Conservation (phyloP, 2,113 vertebrate genomes). For the Nestor notabilis region DNA sequence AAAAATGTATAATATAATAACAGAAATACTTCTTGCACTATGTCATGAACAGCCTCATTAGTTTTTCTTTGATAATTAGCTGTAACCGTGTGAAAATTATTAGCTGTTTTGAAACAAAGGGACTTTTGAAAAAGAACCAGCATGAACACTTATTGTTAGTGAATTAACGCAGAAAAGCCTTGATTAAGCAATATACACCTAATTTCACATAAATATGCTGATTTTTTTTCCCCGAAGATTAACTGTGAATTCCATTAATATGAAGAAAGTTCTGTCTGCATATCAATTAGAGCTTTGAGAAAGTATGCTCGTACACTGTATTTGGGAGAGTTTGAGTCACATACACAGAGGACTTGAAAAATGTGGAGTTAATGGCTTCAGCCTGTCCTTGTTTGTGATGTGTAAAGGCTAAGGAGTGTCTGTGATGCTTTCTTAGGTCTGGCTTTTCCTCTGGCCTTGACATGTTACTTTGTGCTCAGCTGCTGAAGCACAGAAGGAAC, state of each 20-base stretch:
- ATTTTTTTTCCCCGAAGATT: conserved; percentile 66
- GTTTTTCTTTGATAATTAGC: conserved; percentile 67
- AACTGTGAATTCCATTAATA: conserved; percentile 60
- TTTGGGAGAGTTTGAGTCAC: background rate
- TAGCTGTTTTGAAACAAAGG: conserved; percentile 63
- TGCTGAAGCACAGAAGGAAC: background rate
- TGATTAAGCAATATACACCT: conserved; percentile 73
- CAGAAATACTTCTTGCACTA: background rate
- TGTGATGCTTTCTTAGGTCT: background rate
- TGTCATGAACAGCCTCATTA: conserved; percentile 46
- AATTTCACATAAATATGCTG: conserved; percentile 75
- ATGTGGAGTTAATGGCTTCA: background rate
- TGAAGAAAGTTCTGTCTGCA: conserved; percentile 40
- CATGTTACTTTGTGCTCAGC: background rate
- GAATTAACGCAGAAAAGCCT: conserved; percentile 69
- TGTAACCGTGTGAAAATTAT: conserved; percentile 66
- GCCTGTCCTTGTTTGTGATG: background rate
- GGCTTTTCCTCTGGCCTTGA: background rate
- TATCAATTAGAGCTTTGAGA: conserved; percentile 54
- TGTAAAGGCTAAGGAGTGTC: background rate
- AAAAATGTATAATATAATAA: background rate
- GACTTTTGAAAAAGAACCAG: conserved; percentile 61
- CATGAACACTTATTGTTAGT: conserved; percentile 59
- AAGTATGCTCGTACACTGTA: background rate
- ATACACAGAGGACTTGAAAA: background rate